Percentiles rank a stretch among this genome's conserved stretches.
phyloP scores from a whole-genome alignment of 1,140 invertebrate genomes.

The Marisa cornuarietis region DNA sequence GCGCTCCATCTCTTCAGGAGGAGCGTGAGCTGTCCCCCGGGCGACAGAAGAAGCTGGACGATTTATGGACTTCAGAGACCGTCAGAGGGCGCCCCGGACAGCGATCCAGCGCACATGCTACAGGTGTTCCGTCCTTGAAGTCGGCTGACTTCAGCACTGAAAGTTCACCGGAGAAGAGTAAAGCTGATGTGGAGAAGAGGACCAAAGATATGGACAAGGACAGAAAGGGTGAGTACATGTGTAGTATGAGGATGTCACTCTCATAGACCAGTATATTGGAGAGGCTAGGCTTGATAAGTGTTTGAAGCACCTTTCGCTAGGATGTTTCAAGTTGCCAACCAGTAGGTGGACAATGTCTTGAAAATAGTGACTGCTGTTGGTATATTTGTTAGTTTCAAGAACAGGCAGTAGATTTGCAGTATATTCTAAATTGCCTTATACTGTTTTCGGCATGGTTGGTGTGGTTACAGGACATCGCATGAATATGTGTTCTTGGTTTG shows the following conservation, averaged over 20 bases:
- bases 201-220: conserved; percentile 18
- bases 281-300: too few relatives aligned
- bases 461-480: too few relatives aligned
- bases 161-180: conserved; percentile 16
- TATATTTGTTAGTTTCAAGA: too few relatives aligned
- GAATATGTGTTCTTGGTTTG: too few relatives aligned
- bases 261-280: not conserved
- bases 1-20: conserved; percentile 25
- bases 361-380: too few relatives aligned
- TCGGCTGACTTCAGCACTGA: conserved; percentile 28
- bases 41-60: conserved; percentile 45
- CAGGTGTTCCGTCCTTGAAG: conserved; percentile 24
- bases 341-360: too few relatives aligned
- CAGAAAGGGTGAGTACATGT: not conserved
- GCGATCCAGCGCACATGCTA: conserved; percentile 26
- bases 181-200: conserved; percentile 5
- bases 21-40: conserved; percentile 32
- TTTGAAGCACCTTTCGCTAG: too few relatives aligned
- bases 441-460: too few relatives aligned
- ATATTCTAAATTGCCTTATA: too few relatives aligned
- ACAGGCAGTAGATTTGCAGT: too few relatives aligned
- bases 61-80: conserved; percentile 24
- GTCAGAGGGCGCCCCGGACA: conserved; percentile 17
- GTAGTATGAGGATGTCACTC: not conserved
- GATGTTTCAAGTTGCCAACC: too few relatives aligned